Evolutionary conservation across 2,113 vertebrate species (phyloP), one percentile per base, ranked within the genome.

Genomic region (Dasyurus viverrinus): DNA sequence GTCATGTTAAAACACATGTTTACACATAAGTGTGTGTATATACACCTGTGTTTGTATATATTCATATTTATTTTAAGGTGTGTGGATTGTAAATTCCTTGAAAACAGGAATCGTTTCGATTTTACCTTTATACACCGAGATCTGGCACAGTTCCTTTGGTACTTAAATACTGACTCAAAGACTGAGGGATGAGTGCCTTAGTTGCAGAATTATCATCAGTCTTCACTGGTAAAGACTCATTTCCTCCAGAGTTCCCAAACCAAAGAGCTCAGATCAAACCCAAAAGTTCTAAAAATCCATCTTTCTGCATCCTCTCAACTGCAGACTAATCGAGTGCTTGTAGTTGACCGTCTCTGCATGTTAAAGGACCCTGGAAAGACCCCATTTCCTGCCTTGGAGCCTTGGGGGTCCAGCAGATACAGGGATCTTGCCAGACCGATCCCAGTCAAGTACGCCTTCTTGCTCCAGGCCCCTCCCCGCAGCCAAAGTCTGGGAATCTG

Each of bases 311-410:
- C 5, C 46, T 93, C 91, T 94, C 84, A 53, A 30, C 47, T 52
- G 48, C 10, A 36, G 54, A 60, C 68, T 30, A 94, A 57, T 90
- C 55, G 25, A 57, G 4, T 92, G 57, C 90, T 12, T 55, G 36
- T 91, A 93, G 92, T n/a, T 54, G 93, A 54, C 54, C 8, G n/a
- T 53, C 76, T 96, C 96, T 57, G 42, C 91, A 23, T 42, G 68
- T 84, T 42, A 22, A 36, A 84, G 68, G 3, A 36, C 6, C 89
- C 42, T 94, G 30, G 90, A 92, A 84, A 96, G 27, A n/a, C 68
- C 90, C n/a, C 30, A 22, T 92, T 93, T 95, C 54, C 54, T 76
- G 25, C 50, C 53, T 57, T 46, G 0, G 3, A 93, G 91, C 52
- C 9, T n/a, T 76, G 68, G 42, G 68, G 68, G 68, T 84, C 68